A percentile compares a stretch with the other conserved stretches of the same genome.
Evolutionary conservation across 2,888 invertebrate species (phyloP).

Genomic region (Tetanocera ferruginea): DNA sequence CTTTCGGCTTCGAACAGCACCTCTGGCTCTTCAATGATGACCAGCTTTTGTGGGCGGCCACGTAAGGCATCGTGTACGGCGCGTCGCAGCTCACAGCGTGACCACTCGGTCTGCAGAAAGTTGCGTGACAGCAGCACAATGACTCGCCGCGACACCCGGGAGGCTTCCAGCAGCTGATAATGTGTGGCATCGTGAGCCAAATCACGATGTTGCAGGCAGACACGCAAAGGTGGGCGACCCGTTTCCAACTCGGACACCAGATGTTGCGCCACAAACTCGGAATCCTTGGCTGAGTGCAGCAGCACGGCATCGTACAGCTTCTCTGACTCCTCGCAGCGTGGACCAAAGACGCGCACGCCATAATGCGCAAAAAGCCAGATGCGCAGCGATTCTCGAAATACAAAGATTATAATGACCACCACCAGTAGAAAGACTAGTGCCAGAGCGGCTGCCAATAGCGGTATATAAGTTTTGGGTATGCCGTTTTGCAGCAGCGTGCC

Average conservation of each 20-base stretch:
- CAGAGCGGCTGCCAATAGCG: conserved; percentile 84
- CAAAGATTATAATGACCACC: conserved; percentile 82
- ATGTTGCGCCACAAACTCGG: conserved; percentile 87
- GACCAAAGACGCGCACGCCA: conserved; percentile 84
- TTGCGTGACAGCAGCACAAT: conserved; percentile 89
- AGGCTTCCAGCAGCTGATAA: conserved; percentile 81
- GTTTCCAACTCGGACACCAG: conserved; percentile 89
- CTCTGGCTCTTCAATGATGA: conserved; percentile 89
- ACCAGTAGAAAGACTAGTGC: conserved; percentile 83
- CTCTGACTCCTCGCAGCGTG: conserved; percentile 84
- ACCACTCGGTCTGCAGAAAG: conserved; percentile 95
- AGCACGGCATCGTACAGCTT: conserved; percentile 93
- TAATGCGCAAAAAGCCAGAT: conserved; percentile 91
- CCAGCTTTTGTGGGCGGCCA: conserved; percentile 86
- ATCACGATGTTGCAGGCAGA: conserved; percentile 92
- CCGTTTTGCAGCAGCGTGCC: conserved; percentile 83
- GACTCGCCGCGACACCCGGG: conserved; percentile 88
- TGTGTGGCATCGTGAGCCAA: conserved; percentile 78
- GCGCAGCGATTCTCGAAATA: conserved; percentile 86
- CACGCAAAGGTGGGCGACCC: conserved; percentile 79
- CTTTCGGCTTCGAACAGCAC: conserved; percentile 86
- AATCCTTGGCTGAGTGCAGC: conserved; percentile 93
- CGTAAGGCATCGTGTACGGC: conserved; percentile 91
- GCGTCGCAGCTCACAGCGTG: conserved; percentile 88
- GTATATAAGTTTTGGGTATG: conserved; percentile 84